phyloP scores from a whole-genome alignment of 92 coral and sea anemone genomes.

The Isaurus tuberculatus region DNA sequence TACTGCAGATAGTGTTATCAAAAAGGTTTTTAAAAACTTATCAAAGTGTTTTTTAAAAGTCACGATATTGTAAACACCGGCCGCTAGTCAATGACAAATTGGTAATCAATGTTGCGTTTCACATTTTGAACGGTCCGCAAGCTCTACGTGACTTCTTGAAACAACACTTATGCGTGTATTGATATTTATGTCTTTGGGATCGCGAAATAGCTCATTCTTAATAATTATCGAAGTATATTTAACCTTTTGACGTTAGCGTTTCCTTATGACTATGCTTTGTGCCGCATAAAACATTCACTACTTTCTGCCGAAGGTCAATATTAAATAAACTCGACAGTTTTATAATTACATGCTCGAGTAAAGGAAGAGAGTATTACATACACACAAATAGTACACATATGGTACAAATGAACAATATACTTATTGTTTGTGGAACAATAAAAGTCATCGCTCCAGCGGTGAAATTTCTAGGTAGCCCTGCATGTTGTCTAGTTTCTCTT shows the following conservation, averaged over 20 bases:
- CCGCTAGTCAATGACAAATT: background rate
- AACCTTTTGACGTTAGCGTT: background rate
- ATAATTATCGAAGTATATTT: slow-evolving; percentile 15
- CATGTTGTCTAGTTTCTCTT: slow-evolving; percentile 2
- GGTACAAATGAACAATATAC: slow-evolving; percentile 34
- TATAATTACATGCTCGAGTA: background rate
- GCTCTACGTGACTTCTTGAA: slow-evolving; percentile 37
- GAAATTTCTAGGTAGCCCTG: background rate
- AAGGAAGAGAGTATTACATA: background rate
- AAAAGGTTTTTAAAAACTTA: background rate
- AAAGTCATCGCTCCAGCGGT: background rate
- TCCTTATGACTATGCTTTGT: background rate
- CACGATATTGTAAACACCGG: slow-evolving; percentile 37
- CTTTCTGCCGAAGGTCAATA: background rate
- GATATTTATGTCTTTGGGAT: background rate
- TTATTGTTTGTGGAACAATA: slow-evolving; percentile 39
- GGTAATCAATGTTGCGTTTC: background rate
- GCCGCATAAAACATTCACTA: background rate
- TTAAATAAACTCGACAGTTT: slow-evolving; percentile 30
- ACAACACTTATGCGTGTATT: background rate
- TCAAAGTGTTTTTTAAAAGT: slow-evolving; percentile 5
- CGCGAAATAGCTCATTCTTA: background rate
- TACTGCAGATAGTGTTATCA: slow-evolving; percentile 3
- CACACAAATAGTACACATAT: background rate
- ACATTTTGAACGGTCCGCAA: slow-evolving; percentile 10